phyloP scores from a whole-genome alignment of 2,113 vertebrate genomes.

The Zootoca vivipara region DNA sequence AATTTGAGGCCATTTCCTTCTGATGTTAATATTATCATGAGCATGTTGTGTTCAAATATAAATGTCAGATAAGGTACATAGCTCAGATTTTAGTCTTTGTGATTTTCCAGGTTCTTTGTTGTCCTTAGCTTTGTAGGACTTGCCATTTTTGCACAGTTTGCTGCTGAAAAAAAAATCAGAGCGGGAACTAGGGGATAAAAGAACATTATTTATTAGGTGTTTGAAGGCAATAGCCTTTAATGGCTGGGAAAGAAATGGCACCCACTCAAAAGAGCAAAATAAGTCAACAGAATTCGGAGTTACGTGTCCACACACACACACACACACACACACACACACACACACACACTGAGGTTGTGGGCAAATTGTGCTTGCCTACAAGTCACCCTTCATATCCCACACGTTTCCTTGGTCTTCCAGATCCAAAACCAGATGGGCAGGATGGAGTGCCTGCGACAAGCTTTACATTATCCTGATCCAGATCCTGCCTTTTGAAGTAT shows the following conservation, averaged over 20 bases:
- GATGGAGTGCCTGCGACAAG: too few relatives aligned
- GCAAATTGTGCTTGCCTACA: too few relatives aligned
- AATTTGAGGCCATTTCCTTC: background rate
- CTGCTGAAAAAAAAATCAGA: slow-evolving; percentile 6
- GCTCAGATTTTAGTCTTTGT: background rate
- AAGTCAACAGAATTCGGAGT: background rate
- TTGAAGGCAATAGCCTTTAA: slow-evolving; percentile 26
- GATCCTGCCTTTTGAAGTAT: too few relatives aligned
- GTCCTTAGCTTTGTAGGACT: background rate
- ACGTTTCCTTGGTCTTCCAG: too few relatives aligned
- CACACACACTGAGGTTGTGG: too few relatives aligned
- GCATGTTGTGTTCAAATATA: background rate
- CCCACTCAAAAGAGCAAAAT: background rate
- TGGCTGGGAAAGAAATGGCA: background rate
- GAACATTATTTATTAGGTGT: background rate
- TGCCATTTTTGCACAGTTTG: background rate
- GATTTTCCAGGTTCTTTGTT: background rate
- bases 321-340: background rate
- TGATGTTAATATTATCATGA: background rate
- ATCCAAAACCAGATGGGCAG: too few relatives aligned
- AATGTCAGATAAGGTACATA: background rate
- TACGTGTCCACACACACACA: background rate
- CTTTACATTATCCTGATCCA: too few relatives aligned
- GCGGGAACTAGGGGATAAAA: background rate
- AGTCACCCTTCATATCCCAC: too few relatives aligned